These are phyloP conservation scores for Platorchestia sp. DNA, from an alignment of 1,140 invertebrate genomes.

Conservation along the genomic window DNA sequence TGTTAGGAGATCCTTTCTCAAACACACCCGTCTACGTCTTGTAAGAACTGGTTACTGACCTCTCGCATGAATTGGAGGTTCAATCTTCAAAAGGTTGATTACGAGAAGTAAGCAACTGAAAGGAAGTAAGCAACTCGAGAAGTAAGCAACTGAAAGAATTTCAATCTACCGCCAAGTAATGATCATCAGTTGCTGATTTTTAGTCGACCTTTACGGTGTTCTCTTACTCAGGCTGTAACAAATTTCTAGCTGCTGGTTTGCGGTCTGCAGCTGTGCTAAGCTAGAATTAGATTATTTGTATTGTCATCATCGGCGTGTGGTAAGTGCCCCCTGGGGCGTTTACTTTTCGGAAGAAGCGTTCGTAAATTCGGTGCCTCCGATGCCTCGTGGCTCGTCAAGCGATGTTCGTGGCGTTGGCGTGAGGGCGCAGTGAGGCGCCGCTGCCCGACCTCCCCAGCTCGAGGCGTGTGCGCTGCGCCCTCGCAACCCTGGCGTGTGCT, in stretches of 20 bases:
- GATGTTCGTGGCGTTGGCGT: background rate
- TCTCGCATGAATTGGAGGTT: background rate
- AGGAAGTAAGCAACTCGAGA: background rate
- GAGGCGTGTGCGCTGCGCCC: background rate
- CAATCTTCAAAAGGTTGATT: background rate
- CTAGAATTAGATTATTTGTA: background rate
- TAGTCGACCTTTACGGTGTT: background rate
- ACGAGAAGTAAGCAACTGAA: background rate
- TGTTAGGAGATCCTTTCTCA: background rate
- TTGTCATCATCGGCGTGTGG: background rate
- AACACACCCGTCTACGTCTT: background rate
- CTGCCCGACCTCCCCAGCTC: background rate
- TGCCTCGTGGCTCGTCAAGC: background rate
- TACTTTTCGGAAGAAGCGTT: background rate
- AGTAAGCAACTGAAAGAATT: background rate
- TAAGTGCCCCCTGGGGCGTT: background rate
- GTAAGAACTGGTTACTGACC: background rate
- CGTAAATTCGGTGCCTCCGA: background rate
- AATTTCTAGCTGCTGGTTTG: background rate
- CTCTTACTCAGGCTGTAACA: too few relatives aligned
- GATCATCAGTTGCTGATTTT: background rate
- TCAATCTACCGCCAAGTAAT: background rate
- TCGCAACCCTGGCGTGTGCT: conserved; percentile 46
- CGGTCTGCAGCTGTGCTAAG: background rate
- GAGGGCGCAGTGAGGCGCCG: background rate